These are phyloP conservation scores for Hipposideros armiger DNA, from an alignment of 2,113 vertebrate species.

Conservation along the genomic window DNA sequence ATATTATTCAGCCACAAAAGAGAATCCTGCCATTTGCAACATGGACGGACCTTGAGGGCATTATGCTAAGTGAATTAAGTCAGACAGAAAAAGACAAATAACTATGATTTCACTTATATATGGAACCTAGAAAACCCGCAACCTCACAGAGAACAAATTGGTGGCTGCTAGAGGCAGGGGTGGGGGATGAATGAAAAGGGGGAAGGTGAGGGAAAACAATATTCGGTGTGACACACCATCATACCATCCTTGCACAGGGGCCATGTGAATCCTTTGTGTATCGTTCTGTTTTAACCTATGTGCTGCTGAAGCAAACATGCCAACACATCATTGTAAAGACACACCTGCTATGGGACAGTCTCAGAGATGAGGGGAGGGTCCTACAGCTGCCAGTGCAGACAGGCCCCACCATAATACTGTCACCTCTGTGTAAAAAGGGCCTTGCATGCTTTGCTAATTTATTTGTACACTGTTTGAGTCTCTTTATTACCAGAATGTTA, in stretches of 20 bases:
- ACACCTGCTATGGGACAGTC: not conserved
- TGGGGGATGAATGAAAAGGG: not conserved
- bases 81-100: not conserved
- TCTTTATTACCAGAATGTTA: not conserved
- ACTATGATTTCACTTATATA: not conserved
- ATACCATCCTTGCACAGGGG: too few relatives aligned
- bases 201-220: too few relatives aligned
- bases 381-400: fast-evolving
- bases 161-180: not conserved
- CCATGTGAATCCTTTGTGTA: too few relatives aligned
- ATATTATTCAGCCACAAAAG: not conserved
- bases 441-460: not conserved
- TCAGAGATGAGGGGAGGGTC: not conserved
- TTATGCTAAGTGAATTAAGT: not conserved
- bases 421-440: not conserved
- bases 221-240: not conserved
- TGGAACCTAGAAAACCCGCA: not conserved
- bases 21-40: not conserved
- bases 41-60: not conserved
- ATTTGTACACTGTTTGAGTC: not conserved
- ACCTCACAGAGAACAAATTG: not conserved
- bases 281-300: too few relatives aligned
- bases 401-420: not conserved
- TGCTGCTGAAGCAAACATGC: too few relatives aligned
- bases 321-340: too few relatives aligned